Evolutionary conservation across 2,113 vertebrate genomes (phyloP).

Genomic region (Callipepla squamata): DNA sequence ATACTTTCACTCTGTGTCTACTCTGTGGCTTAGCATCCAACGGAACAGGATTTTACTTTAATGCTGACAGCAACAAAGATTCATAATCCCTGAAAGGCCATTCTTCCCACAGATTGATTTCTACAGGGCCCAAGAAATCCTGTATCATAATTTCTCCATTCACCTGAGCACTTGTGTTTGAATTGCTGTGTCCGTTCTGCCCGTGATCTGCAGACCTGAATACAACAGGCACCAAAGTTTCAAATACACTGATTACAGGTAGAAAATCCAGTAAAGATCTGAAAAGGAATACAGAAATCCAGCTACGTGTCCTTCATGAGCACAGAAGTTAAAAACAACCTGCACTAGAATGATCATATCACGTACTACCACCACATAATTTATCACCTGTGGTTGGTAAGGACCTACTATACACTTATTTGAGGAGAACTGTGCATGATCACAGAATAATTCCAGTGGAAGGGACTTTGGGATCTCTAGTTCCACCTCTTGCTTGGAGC

Average conservation of each 20-base stretch:
- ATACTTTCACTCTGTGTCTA: background rate
- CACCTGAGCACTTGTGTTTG: background rate
- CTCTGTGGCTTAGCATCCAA: background rate
- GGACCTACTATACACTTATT: background rate
- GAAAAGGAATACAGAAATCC: background rate
- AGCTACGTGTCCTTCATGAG: background rate
- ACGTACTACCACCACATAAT: background rate
- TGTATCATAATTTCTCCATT: background rate
- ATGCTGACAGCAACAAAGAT: background rate
- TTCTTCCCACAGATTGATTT: background rate
- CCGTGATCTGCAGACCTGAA: background rate
- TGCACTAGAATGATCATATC: background rate
- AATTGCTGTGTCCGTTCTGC: background rate
- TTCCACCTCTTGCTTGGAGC: background rate
- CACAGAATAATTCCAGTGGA: background rate
- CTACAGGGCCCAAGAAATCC: background rate
- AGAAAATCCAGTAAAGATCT: background rate
- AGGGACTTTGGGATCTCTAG: background rate
- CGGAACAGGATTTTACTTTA: background rate
- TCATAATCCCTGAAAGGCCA: background rate
- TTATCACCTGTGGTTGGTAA: background rate
- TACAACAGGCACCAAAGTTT: background rate
- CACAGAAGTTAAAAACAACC: background rate
- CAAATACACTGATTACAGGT: background rate
- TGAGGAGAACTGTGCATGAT: background rate